A percentile compares a stretch with the other conserved stretches of the same genome.
Evolutionary conservation across 2,113 vertebrate genomes (phyloP).

Genomic region (Brienomyrus brachyistius): DNA sequence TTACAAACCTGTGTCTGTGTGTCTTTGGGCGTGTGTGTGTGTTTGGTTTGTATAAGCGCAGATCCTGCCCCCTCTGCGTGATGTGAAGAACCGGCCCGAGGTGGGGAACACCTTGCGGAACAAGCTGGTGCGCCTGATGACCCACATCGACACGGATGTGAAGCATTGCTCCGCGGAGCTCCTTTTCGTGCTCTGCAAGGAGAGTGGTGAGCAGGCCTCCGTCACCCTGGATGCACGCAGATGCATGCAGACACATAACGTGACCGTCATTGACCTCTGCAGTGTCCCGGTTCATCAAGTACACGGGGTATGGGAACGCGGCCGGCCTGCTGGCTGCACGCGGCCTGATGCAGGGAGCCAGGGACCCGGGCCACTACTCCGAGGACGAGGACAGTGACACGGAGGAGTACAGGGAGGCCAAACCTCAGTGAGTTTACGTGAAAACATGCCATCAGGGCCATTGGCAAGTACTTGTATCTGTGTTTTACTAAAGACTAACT

Average conservation of each 20-base stretch:
- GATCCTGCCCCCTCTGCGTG: constrained; percentile 84
- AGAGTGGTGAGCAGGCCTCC: constrained; percentile 69
- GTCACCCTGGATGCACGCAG: not conserved
- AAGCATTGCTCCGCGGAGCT: constrained; percentile 83
- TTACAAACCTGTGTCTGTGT: not conserved
- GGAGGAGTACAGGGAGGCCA: constrained; percentile 85
- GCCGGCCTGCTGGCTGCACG: constrained; percentile 83
- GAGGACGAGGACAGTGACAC: constrained; percentile 91
- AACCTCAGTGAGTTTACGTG: constrained; percentile 65
- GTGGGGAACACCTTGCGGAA: constrained; percentile 79
- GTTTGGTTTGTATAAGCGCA: constrained; percentile 37
- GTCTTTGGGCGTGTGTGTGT: constrained; percentile 3
- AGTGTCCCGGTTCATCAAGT: constrained; percentile 92
- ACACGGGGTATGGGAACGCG: constrained; percentile 86
- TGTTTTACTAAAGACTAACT: not conserved
- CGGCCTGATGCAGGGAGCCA: constrained; percentile 73
- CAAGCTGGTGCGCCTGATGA: constrained; percentile 90
- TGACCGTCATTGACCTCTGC: not conserved
- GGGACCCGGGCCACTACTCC: constrained; percentile 78
- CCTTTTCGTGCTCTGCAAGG: constrained; percentile 88
- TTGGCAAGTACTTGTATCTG: not conserved
- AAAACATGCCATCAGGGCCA: not conserved
- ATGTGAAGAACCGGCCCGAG: constrained; percentile 77
- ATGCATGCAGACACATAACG: not conserved
- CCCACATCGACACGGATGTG: constrained; percentile 83